Percentiles rank a stretch among this genome's conserved stretches.
phyloP scores from a whole-genome alignment of 2,113 vertebrate genomes.

The Columbina picui region DNA sequence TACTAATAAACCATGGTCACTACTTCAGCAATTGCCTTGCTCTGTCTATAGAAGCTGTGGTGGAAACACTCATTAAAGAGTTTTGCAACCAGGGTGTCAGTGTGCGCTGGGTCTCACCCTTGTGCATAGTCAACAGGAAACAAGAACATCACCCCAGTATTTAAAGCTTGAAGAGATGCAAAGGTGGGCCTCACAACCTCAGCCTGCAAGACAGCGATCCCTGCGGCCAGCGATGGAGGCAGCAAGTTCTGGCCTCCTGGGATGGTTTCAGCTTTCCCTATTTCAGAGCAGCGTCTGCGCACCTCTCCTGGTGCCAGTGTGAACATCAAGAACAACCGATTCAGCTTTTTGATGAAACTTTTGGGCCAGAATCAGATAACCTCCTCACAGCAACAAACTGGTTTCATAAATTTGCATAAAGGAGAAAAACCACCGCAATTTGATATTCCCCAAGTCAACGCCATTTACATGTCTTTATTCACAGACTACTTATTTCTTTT shows the following conservation, averaged over 20 bases:
- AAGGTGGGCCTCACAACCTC: neutral
- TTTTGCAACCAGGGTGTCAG: neutral
- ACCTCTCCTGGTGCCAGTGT: neutral
- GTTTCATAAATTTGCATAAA: conserved; percentile 4
- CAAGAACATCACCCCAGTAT: fast-evolving
- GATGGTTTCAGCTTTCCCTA: neutral
- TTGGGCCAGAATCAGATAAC: neutral
- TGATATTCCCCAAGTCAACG: neutral
- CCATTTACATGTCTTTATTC: neutral
- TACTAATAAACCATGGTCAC: neutral
- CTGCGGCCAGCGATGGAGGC: fast-evolving
- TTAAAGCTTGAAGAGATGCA: neutral
- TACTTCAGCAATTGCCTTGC: neutral
- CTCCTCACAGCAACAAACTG: neutral
- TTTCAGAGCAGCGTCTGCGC: neutral
- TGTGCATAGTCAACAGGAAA: neutral
- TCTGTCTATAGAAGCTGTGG: neutral
- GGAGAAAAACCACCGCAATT: neutral
- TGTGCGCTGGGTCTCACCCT: fast-evolving
- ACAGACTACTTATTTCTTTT: neutral
- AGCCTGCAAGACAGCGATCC: neutral
- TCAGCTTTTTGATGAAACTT: neutral
- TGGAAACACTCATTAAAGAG: neutral
- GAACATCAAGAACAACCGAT: neutral
- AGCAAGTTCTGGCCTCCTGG: neutral